phyloP scores from a whole-genome alignment of 1,140 invertebrate species.

The Drosophila trapezifrons region DNA sequence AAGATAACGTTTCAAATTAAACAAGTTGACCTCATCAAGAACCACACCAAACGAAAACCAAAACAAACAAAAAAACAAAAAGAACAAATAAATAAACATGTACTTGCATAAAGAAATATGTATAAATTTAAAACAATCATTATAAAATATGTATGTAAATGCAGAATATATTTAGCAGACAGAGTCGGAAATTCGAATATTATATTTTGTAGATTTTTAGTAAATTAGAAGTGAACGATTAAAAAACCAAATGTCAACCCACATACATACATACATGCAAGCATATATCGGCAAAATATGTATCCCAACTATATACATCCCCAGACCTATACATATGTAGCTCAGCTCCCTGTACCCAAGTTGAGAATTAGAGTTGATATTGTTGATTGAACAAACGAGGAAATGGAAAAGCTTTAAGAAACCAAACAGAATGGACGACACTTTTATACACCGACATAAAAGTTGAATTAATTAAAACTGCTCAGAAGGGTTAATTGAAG shows the following conservation, averaged over 20 bases:
- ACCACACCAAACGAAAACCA: slow-evolving; percentile 36
- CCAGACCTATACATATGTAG: slow-evolving; percentile 37
- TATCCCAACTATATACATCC: slow-evolving; percentile 39
- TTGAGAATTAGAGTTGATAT: slow-evolving; percentile 50
- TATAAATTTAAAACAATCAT: slow-evolving; percentile 71
- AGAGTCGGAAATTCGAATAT: slow-evolving; percentile 60
- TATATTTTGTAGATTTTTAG: slow-evolving; percentile 82
- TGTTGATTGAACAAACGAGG: slow-evolving; percentile 67
- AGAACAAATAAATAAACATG: slow-evolving; percentile 32
- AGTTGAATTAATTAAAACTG: slow-evolving; percentile 29
- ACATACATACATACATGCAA: slow-evolving; percentile 52
- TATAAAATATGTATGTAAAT: slow-evolving; percentile 55
- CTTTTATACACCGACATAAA: slow-evolving; percentile 52
- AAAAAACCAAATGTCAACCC: slow-evolving; percentile 37
- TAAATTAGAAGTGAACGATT: slow-evolving; percentile 60
- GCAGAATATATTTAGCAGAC: slow-evolving; percentile 52
- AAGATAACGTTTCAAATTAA: slow-evolving; percentile 43
- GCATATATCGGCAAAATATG: slow-evolving; percentile 56
- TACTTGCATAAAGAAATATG: slow-evolving; percentile 53
- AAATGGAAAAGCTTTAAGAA: slow-evolving; percentile 81
- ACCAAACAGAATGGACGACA: slow-evolving; percentile 69
- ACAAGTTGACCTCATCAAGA: slow-evolving; percentile 73
- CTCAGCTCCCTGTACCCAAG: slow-evolving; percentile 45
- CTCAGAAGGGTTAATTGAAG: slow-evolving; percentile 35
- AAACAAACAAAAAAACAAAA: slow-evolving; percentile 25